Base-by-base conservation (phyloP, 2,888 invertebrate genomes). In the Calameuta idolon region DNA sequence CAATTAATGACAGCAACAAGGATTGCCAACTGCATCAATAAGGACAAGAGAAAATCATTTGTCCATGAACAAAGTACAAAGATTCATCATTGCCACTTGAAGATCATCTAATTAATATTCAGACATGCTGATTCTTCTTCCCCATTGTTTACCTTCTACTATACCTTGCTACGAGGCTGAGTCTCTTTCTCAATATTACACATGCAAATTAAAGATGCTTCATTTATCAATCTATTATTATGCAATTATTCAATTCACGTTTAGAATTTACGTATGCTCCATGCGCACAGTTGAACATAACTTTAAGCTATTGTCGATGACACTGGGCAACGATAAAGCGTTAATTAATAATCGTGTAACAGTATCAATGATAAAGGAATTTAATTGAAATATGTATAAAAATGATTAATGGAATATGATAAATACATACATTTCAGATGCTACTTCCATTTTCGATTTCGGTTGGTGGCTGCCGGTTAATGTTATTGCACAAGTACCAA, bases 371-470 rank as follows among this genome's bases (percentile, higher is more conserved):
- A 23, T 23, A 15, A 23, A 23, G 5, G 2, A 4, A 40, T 55
- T 23, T 23, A 23, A 23, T 55, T 55, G 23, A 23, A 55, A 55
- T 55, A 55, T 9, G 2, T 9, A 55, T 55, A 55, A 23, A 23
- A 55, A 55, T 55, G 2, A 23, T 55, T 55, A 0, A 55, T 15
- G 0, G 5, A 23, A 55, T 55, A 55, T 23, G 9, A 15, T 55
- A 55, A 55, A 4, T 88, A 91, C 91, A 86, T 83, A 91, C 91
- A 91, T 82, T 85, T 91, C 91, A 74, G 90, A 90, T 75, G 91
- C 88, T 80, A 87, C 89, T 86, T 91, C 91, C 91, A 91, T 86
- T 83, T 81, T 82, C 80, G 79, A 81, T 83, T 79, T 79, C 80
- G 77, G 82, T 81, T 77, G 85, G 83, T 81, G 81, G 76, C 79